phyloP scores from a whole-genome alignment of 2,797 vertebrate species.

The Parauchenoglanis punctatus region DNA sequence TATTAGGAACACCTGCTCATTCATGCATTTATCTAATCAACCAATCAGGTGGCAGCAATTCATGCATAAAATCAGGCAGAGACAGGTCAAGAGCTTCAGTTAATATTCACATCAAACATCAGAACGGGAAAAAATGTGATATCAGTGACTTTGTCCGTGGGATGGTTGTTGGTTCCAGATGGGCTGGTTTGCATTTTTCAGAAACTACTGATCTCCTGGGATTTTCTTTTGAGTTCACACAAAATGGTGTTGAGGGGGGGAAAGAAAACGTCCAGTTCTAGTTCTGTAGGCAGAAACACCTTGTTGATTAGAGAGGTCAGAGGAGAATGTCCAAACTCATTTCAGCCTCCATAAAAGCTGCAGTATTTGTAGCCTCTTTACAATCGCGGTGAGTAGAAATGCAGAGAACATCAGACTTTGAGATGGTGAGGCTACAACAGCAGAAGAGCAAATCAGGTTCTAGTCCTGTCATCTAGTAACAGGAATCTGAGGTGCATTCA shows the following conservation, averaged over 20 bases:
- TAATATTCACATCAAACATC: conserved; percentile 7
- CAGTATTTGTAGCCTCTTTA: not conserved
- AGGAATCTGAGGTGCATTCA: too few relatives aligned
- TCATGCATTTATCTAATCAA: not conserved
- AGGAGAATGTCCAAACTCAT: not conserved
- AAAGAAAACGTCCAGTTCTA: not conserved
- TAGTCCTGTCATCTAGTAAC: too few relatives aligned
- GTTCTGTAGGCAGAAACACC: not conserved
- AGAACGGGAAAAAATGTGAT: not conserved
- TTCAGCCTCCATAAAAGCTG: not conserved
- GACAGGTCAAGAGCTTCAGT: not conserved
- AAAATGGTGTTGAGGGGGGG: not conserved
- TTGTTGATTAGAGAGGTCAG: not conserved
- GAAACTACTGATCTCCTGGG: not conserved
- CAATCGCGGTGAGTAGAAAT: too few relatives aligned
- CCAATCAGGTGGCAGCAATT: not conserved
- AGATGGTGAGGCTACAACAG: too few relatives aligned
- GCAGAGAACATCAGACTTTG: too few relatives aligned
- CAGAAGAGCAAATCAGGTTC: too few relatives aligned
- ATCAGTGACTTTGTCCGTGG: not conserved
- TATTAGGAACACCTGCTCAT: not conserved
- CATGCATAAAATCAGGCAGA: not conserved
- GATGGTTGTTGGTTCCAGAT: not conserved
- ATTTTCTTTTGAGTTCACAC: conserved; percentile 14
- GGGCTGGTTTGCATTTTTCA: not conserved